Evolutionary conservation across 2,888 invertebrate species (phyloP), one percentile per base, ranked within the genome.

Genomic region (Altica lythri): DNA sequence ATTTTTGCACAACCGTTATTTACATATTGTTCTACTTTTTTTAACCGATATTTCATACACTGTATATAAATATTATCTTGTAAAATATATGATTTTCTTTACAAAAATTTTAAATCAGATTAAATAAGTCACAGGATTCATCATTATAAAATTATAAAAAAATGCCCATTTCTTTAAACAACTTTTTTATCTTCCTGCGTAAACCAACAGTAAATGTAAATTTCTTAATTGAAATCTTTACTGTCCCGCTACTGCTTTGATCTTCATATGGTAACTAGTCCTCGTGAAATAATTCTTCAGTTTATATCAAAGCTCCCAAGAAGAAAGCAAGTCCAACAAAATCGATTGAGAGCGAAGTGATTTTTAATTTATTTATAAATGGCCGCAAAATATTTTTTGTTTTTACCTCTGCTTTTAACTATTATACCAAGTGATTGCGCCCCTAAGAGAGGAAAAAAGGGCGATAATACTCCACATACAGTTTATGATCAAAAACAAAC

Each of bases 401-500:
- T 47, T 17, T 37, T 50, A 9, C 29, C 51, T 12, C 16, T 53
- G 16, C 2, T 58, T 25, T 19, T 52, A 45, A 14, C 46, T 5
- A 14, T 59, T 29, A 5, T 44, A 25, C 44, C 51, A 1, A 42
- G 25, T 13, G 25, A 53, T 8, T 46, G 59, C 45, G 64, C 64
- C 4, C 61, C 61, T 6, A 59, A 60, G 40, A 59, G 57, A 42
- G 55, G 61, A 16, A 67, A 63, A 45, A 53, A 47, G 40, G 62
- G 48, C 14, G 49, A 50, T 4, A 32, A 37, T 19, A 35, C 32
- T 22, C 64, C 67, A 1, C 63, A 69, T 4, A 67, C 68, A 35
- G 73, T 69, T 50, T 81, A 78, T 74, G 89, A 91, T 74, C 90
- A 91, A 74, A 82, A 86, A 35, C 91, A 92, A 77, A 84, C 82